Conservation (phyloP, 2,888 invertebrate genomes). For the Capitulum mitella region DNA sequence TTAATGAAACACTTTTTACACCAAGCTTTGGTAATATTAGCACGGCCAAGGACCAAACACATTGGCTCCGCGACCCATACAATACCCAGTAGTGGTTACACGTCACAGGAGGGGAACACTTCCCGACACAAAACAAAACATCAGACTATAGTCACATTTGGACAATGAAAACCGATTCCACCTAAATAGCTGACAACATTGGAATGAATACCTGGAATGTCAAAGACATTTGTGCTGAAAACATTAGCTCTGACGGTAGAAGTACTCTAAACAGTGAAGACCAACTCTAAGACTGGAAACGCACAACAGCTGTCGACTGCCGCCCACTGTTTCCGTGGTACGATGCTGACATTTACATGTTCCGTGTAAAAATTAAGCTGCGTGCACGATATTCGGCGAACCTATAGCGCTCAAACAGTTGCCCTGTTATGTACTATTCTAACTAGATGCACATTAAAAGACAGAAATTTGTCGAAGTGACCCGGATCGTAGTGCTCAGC, state of each 20-base stretch:
- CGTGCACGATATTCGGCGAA: not conserved
- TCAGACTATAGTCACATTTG: not conserved
- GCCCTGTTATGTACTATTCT: not conserved
- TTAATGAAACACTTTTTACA: conserved; percentile 20
- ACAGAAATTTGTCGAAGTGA: not conserved
- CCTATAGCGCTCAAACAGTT: not conserved
- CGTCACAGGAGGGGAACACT: not conserved
- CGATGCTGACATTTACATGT: not conserved
- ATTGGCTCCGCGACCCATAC: not conserved
- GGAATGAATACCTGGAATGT: not conserved
- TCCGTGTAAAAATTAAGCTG: not conserved
- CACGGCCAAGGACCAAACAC: not conserved
- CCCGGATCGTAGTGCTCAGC: not conserved
- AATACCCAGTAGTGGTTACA: conserved; percentile 6
- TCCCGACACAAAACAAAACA: not conserved
- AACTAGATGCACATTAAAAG: not conserved
- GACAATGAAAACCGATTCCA: not conserved
- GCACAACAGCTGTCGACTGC: too few species aligned
- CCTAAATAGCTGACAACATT: not conserved
- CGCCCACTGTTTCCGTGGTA: too few species aligned
- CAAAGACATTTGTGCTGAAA: not conserved
- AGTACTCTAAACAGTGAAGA: too few species aligned
- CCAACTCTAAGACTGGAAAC: too few species aligned
- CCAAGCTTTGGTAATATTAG: conserved; percentile 20
- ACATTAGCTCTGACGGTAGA: not conserved